Percentiles rank a stretch among this genome's conserved stretches.
Conservation (phyloP, 2,888 invertebrate genomes). For the Polyommatus iphigenia region DNA sequence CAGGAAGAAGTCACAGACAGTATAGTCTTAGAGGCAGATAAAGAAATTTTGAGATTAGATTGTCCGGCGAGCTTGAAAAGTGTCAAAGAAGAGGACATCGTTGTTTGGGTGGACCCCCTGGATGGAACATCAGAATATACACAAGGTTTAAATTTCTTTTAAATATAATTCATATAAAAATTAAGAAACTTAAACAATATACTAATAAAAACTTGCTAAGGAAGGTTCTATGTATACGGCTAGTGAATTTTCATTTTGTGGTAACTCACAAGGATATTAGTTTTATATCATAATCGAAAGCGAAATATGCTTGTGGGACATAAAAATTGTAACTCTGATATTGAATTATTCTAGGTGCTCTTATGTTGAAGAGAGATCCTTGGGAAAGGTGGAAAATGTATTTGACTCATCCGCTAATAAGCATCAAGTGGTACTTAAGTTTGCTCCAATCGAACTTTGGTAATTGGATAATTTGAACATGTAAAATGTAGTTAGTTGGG, state of each 20-base stretch:
- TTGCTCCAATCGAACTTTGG: constrained; percentile 78
- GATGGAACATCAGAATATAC: constrained; percentile 99
- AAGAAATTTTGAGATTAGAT: constrained; percentile 80
- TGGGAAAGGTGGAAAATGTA: constrained; percentile 81
- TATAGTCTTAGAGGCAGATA: constrained; percentile 86
- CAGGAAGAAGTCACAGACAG: constrained; percentile 84
- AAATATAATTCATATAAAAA: not conserved
- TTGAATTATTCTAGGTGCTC: constrained; percentile 74
- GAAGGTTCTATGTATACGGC: not conserved
- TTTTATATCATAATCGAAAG: not conserved
- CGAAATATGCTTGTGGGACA: not conserved
- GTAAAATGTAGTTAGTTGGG: constrained; percentile 44
- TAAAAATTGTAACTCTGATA: constrained; percentile 26
- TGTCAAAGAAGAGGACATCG: constrained; percentile 89
- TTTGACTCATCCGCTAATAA: constrained; percentile 76
- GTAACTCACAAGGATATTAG: not conserved
- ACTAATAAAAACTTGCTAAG: constrained; percentile 20
- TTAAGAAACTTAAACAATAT: not conserved
- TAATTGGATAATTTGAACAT: constrained; percentile 58
- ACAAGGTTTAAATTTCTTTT: constrained; percentile 81
- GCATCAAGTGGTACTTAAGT: constrained; percentile 79
- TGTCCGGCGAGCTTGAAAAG: constrained; percentile 85
- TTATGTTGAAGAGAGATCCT: constrained; percentile 78
- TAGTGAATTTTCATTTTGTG: not conserved
- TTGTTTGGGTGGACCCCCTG: constrained; percentile 98